phyloP scores from a whole-genome alignment of 2,888 invertebrate species.

The Hirtodrosophila histrioides region DNA sequence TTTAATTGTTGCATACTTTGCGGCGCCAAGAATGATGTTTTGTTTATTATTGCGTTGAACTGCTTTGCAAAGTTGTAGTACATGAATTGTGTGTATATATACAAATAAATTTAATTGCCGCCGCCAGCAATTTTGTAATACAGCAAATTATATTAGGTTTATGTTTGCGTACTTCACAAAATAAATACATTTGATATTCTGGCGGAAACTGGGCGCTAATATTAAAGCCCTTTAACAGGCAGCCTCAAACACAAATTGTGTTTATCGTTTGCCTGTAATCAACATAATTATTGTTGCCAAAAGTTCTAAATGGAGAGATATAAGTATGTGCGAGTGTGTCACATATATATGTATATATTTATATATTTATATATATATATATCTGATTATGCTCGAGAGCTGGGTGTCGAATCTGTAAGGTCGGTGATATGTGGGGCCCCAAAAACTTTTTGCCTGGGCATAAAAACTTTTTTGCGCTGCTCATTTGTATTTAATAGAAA shows the following conservation, averaged over 20 bases:
- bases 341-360: too few species aligned
- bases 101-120: too few species aligned
- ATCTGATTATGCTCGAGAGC: conserved; percentile 7
- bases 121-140: too few species aligned
- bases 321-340: not conserved
- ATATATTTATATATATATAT: not conserved
- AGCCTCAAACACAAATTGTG: conserved; percentile 1
- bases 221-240: too few species aligned
- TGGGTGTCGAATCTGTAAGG: conserved; percentile 27
- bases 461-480: conserved; percentile 38
- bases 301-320: conserved; percentile 28
- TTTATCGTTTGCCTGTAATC: conserved; percentile 33
- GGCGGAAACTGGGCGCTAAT: too few species aligned
- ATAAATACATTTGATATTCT: too few species aligned
- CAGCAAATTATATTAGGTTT: not conserved
- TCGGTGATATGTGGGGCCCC: conserved; percentile 21
- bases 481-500: conserved; percentile 72
- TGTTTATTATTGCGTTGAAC: too few species aligned
- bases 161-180: not conserved
- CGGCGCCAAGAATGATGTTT: too few species aligned
- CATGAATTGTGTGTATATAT: too few species aligned
- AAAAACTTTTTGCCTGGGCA: conserved; percentile 26
- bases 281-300: conserved; percentile 52
- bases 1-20: too few species aligned
- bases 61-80: too few species aligned